Percentiles rank a stretch among this genome's conserved stretches.
phyloP scores from a whole-genome alignment of 2,888 invertebrate species.

The Ormyrus labotus region DNA sequence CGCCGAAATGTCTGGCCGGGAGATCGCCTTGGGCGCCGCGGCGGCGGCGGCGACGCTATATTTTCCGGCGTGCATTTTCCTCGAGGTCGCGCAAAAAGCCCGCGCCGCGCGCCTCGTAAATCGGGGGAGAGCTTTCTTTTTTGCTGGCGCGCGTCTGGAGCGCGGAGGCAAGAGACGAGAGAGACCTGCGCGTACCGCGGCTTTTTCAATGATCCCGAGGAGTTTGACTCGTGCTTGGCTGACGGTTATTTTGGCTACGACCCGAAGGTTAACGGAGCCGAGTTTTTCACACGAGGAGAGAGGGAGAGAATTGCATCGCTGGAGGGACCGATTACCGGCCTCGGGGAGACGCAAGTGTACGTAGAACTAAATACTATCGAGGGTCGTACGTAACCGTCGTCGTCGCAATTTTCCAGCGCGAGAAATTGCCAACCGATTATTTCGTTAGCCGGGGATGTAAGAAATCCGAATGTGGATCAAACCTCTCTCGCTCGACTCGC shows the following conservation, averaged over 20 bases:
- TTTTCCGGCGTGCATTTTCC: slow-evolving; percentile 41
- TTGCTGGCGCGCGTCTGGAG: background rate
- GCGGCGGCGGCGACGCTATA: slow-evolving; percentile 56
- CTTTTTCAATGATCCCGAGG: background rate
- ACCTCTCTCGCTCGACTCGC: background rate
- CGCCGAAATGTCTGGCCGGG: slow-evolving; percentile 53
- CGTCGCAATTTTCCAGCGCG: too few species aligned
- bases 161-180: background rate
- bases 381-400: too few species aligned
- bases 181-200: too few species aligned
- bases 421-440: too few species aligned
- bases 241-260: slow-evolving; percentile 26
- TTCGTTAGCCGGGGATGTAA: background rate
- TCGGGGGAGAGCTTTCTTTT: too few species aligned
- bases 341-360: too few species aligned
- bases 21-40: slow-evolving; percentile 60
- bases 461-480: slow-evolving; percentile 25
- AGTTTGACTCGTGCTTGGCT: background rate
- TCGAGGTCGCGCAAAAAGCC: too few species aligned
- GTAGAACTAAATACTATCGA: too few species aligned
- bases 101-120: too few species aligned
- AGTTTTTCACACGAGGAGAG: background rate
- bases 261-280: slow-evolving; percentile 24
- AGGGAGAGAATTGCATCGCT: too few species aligned
- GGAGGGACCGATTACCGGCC: too few species aligned